Conservation (phyloP, 2,888 invertebrate genomes). For the Saturnia pavonia region DNA sequence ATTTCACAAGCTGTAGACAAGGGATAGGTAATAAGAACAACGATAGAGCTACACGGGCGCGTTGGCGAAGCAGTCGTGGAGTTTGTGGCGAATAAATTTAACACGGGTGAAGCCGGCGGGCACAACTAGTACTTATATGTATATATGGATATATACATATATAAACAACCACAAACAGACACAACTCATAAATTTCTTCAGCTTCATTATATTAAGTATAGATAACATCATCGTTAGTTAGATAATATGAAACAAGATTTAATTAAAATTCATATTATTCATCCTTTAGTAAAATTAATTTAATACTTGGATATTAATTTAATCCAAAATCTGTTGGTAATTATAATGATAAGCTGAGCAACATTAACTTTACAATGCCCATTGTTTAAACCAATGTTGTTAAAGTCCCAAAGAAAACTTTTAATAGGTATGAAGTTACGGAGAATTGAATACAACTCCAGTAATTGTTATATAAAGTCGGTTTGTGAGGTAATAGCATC, state of each 20-base stretch:
- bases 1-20: no score
- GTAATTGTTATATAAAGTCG: conserved; percentile 53
- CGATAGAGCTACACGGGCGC: no score
- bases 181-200: no score
- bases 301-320: conserved; percentile 33
- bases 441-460: conserved; percentile 58
- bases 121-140: no score
- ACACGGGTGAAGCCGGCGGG: no score
- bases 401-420: conserved; percentile 62
- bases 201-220: background rate
- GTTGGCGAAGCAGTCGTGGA: no score
- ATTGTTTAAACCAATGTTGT: conserved; percentile 63
- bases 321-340: conserved; percentile 43
- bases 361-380: conserved; percentile 59
- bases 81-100: no score
- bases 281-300: conserved; percentile 21
- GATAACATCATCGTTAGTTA: background rate
- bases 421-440: conserved; percentile 67
- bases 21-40: no score
- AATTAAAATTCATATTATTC: conserved; percentile 17
- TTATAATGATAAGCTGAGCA: conserved; percentile 59
- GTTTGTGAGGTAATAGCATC: conserved; percentile 49
- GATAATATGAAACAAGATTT: conserved; percentile 1
- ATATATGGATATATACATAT: no score
- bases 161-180: no score